Evolutionary conservation across 2,888 invertebrate species (phyloP).

Genomic region (Pristionchus japonicus): DNA sequence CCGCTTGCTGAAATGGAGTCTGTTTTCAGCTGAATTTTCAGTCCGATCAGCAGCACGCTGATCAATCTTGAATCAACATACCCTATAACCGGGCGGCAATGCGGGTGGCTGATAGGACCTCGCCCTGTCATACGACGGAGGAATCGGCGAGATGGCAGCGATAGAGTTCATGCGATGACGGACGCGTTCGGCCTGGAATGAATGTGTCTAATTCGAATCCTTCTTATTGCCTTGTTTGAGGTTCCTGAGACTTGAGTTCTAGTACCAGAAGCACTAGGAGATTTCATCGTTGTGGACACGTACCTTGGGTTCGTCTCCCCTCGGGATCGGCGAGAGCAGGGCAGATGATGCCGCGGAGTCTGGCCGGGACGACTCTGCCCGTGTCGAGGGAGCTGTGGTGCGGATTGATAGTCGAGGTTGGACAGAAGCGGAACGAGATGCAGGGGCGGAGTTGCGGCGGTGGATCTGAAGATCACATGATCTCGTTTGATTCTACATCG

Average conservation of each 20-base stretch:
- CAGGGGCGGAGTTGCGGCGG: slow-evolving; percentile 60
- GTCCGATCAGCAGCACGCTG: not conserved
- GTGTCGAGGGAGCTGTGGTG: not conserved
- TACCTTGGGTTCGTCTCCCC: slow-evolving; percentile 38
- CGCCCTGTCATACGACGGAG: slow-evolving; percentile 70
- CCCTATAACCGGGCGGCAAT: slow-evolving; percentile 71
- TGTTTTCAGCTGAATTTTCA: not conserved
- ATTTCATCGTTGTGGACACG: not conserved
- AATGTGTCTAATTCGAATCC: too few species aligned
- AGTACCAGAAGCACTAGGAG: not conserved
- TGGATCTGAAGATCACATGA: slow-evolving; percentile 52
- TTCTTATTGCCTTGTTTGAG: too few species aligned
- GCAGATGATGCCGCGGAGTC: slow-evolving; percentile 43
- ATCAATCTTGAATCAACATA: slow-evolving; percentile 47
- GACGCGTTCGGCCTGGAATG: slow-evolving; percentile 50
- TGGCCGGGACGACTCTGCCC: not conserved
- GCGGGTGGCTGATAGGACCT: slow-evolving; percentile 71
- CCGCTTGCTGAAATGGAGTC: slow-evolving; percentile 20
- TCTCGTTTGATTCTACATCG: not conserved
- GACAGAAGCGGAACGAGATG: slow-evolving; percentile 53
- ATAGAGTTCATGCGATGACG: slow-evolving; percentile 58
- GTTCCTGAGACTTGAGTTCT: too few species aligned
- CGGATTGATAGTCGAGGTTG: slow-evolving; percentile 23
- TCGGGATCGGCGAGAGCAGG: slow-evolving; percentile 37
- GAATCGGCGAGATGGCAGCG: slow-evolving; percentile 69